Evolutionary conservation across 1,140 invertebrate genomes (phyloP).

Genomic region (Anastrepha obliqua): DNA sequence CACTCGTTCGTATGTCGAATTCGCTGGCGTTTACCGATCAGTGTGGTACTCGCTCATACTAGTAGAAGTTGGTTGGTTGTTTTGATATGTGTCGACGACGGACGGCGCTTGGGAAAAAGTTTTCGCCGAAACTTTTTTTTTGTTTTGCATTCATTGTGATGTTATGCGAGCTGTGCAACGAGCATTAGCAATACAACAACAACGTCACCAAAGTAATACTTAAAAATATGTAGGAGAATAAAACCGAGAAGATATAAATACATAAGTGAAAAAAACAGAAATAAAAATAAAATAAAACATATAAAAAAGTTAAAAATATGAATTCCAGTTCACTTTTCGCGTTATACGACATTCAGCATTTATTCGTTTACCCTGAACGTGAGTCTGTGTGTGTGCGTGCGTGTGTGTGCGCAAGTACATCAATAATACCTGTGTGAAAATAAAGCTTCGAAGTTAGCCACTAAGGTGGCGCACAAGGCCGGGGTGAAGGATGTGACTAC

Average conservation of each 20-base stretch:
- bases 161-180: background rate
- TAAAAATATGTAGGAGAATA: too few species aligned
- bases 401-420: background rate
- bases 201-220: background rate
- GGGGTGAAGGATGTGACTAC: constrained; percentile 18
- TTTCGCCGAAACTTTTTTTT: background rate
- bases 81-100: background rate
- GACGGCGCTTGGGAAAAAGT: constrained; percentile 4
- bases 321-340: background rate
- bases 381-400: background rate
- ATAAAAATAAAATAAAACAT: background rate
- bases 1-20: background rate
- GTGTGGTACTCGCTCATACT: constrained; percentile 6
- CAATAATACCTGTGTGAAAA: background rate
- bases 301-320: background rate
- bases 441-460: constrained; percentile 17
- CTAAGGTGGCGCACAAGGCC: background rate
- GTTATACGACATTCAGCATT: too few species aligned
- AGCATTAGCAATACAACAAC: background rate
- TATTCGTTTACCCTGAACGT: background rate
- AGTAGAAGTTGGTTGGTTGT: background rate
- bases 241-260: too few species aligned
- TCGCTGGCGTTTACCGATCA: background rate
- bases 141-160: background rate
- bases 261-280: background rate